These are phyloP conservation scores for Eulimnadia texana DNA, from an alignment of 1,140 invertebrate species.

Conservation along the genomic window DNA sequence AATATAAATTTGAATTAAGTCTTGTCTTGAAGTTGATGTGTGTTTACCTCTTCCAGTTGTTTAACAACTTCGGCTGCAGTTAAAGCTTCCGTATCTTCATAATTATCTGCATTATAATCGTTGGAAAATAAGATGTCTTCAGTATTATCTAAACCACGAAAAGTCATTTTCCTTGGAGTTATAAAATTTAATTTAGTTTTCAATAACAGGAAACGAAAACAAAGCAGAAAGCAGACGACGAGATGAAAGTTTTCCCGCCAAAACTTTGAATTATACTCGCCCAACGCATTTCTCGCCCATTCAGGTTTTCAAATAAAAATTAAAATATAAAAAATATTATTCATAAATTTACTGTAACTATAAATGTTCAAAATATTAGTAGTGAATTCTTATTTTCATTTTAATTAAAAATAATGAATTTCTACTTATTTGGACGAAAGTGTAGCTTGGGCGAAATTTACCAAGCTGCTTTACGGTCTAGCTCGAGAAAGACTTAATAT, in stretches of 20 bases:
- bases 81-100: slow-evolving; percentile 3
- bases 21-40: not conserved
- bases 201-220: not conserved
- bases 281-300: too few relatives aligned
- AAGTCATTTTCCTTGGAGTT: not conserved
- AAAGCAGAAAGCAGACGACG: not conserved
- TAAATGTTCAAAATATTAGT: too few relatives aligned
- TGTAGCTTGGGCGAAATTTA: too few relatives aligned
- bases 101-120: not conserved
- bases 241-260: slow-evolving; percentile 6
- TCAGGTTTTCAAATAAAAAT: too few relatives aligned
- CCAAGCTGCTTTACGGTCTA: too few relatives aligned
- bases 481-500: too few relatives aligned
- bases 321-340: too few relatives aligned
- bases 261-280: not conserved
- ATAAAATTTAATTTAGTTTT: not conserved
- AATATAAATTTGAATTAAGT: not conserved
- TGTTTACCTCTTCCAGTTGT: slow-evolving; percentile 13
- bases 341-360: too few relatives aligned
- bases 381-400: too few relatives aligned
- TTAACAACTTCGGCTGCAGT: slow-evolving; percentile 12
- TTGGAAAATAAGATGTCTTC: not conserved
- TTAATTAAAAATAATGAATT: too few relatives aligned
- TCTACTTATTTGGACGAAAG: too few relatives aligned
- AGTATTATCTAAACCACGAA: not conserved